Base-by-base conservation (phyloP, 2,113 vertebrate species). In the Myodes glareolus region DNA sequence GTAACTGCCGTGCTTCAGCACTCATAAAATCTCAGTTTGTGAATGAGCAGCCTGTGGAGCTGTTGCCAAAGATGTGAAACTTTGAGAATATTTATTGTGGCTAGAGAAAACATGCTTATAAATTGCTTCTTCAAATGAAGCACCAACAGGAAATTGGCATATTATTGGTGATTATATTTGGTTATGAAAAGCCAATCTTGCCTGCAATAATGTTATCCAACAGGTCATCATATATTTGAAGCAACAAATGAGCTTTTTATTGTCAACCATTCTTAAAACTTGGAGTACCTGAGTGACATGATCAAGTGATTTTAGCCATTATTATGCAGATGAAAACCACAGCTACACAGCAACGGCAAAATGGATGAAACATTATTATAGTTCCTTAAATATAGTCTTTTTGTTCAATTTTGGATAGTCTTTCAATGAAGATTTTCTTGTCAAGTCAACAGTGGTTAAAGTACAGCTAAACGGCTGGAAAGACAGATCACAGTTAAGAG, bases 371-470 rank as follows among this genome's bases (percentile, higher is more conserved):
- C 27, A 90, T 85, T 70, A 45, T 27, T 97, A 94, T 58, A 75
- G 94, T 97, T 96, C 89, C 96, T 98, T 97, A 98, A 98, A 96
- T 94, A 72, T 82, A 98, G 97, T 95, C 68, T 61, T 97, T 97
- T 81, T 96, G n/a, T 97, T 73, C 87, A 96, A 8, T 31, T 98
- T 97, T 96, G 96, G 97, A 81, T 75, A 95, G 61, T 95, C 88
- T 97, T 98, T 97, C 97, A 98, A 97, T 92, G 73, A 63, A 97
- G 97, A 90, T 33, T 61, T 97, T 97, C 90, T 97, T 4, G 25
- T 98, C 97, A 96, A 97, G 97, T 81, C 80, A 95, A 50, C 47
- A 90, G 50, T 45, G 31, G 36, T 96, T 96, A 73, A 97, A 98
- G 91, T 33, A 73, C 39, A 42, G 47, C n/a, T 96, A 58, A 19